Evolutionary conservation across 2,113 vertebrate genomes (phyloP).

Genomic region (Tupaia chinensis): DNA sequence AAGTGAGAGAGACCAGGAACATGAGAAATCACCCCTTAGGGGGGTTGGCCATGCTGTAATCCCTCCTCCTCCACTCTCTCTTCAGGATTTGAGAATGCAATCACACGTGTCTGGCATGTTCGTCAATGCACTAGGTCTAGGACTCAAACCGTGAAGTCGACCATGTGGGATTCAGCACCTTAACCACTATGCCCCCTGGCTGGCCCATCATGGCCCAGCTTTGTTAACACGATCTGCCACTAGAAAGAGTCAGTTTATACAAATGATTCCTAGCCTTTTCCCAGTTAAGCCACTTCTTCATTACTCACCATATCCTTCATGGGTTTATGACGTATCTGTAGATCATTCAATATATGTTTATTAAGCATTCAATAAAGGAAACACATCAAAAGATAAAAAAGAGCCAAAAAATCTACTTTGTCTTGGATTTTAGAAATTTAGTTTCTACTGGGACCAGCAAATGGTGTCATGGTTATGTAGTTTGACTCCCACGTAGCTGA

Average conservation of each 20-base stretch:
- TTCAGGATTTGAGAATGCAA: too few relatives aligned
- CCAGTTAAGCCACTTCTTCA: not conserved
- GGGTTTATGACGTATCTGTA: not conserved
- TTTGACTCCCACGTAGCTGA: too few relatives aligned
- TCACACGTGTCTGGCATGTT: too few relatives aligned
- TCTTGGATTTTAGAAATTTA: not conserved
- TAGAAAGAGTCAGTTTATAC: not conserved
- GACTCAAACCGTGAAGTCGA: too few relatives aligned
- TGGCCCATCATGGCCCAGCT: not conserved
- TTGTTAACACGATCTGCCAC: not conserved
- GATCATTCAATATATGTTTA: not conserved
- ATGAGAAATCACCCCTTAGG: too few relatives aligned
- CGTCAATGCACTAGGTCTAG: too few relatives aligned
- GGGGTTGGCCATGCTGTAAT: too few relatives aligned
- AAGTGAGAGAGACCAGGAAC: too few relatives aligned
- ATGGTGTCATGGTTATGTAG: too few relatives aligned
- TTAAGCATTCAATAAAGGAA: not conserved
- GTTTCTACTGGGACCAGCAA: not conserved
- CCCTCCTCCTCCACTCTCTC: too few relatives aligned
- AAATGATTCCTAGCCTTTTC: not conserved
- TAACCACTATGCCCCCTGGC: too few relatives aligned
- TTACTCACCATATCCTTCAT: not conserved
- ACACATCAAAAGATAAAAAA: not conserved
- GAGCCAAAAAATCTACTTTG: fast-evolving
- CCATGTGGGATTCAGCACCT: too few relatives aligned